Evolutionary conservation across 2,888 invertebrate genomes (phyloP).

Genomic region (Phytoseiulus persimilis): DNA sequence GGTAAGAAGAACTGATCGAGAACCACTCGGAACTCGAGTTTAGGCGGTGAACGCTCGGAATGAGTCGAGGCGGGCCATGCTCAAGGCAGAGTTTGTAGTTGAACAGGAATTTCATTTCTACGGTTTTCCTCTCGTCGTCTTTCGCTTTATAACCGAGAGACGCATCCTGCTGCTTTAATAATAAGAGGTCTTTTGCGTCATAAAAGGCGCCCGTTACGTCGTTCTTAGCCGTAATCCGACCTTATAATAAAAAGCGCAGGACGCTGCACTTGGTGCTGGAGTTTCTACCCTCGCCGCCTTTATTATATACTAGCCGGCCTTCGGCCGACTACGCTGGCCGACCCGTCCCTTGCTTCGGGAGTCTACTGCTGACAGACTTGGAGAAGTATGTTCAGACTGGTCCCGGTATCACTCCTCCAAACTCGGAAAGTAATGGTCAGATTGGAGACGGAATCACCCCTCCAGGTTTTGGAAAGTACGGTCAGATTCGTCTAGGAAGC

Average conservation of each 20-base stretch:
- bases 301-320: no score
- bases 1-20: no score
- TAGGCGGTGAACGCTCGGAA: not conserved
- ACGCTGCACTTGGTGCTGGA: not conserved
- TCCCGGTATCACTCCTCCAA: no score
- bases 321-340: no score
- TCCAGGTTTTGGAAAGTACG: no score
- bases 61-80: not conserved
- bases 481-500: no score
- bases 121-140: not conserved
- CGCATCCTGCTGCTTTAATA: not conserved
- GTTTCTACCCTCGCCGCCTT: not conserved
- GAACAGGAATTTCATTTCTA: not conserved
- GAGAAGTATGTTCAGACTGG: no score
- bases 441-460: no score
- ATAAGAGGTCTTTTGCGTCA: not conserved
- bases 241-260: not conserved
- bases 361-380: no score
- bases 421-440: no score
- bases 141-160: not conserved
- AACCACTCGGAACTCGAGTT: no score
- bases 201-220: not conserved
- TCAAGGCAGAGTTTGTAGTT: not conserved
- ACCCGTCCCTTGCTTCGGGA: no score
- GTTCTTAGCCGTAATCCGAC: not conserved